phyloP scores from a whole-genome alignment of 53 echinoderm and acorn worm genomes.

The Holothuria scabra region DNA sequence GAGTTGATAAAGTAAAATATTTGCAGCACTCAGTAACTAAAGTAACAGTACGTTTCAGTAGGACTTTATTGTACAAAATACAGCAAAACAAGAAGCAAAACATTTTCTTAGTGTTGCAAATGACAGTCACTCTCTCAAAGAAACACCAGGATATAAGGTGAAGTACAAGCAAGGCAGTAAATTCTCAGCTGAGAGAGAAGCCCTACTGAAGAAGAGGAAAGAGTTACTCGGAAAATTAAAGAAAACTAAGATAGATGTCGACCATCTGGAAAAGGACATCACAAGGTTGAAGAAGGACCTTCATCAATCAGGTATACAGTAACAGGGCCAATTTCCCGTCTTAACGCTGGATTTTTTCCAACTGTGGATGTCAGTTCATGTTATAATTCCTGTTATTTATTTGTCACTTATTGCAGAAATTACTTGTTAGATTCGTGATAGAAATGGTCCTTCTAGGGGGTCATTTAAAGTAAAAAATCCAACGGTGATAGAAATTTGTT shows the following conservation, averaged over 20 bases:
- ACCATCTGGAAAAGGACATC: constrained; percentile 63
- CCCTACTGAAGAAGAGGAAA: constrained; percentile 59
- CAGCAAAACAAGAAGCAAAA: constrained; percentile 1
- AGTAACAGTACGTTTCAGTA: too few species aligned
- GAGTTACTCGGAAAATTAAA: constrained; percentile 65
- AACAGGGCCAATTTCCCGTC: background rate
- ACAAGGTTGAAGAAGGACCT: constrained; percentile 73
- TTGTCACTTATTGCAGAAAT: too few species aligned
- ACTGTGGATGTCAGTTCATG: too few species aligned
- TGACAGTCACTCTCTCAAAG: constrained; percentile 39
- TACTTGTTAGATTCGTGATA: too few species aligned
- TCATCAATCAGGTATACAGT: constrained; percentile 60
- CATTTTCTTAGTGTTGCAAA: background rate
- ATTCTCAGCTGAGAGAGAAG: constrained; percentile 64
- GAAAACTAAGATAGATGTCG: constrained; percentile 55
- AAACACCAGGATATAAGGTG: constrained; percentile 60
- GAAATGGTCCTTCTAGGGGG: too few species aligned
- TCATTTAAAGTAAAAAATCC: too few species aligned
- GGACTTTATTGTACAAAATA: background rate
- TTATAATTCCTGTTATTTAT: too few species aligned
- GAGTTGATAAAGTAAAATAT: too few species aligned
- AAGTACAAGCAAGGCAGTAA: constrained; percentile 73
- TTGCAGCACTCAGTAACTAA: too few species aligned
- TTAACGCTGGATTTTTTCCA: too few species aligned
- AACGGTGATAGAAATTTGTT: too few species aligned